Evolutionary conservation across 2,888 invertebrate genomes (phyloP).

Genomic region (Rhyacophila evoluta): DNA sequence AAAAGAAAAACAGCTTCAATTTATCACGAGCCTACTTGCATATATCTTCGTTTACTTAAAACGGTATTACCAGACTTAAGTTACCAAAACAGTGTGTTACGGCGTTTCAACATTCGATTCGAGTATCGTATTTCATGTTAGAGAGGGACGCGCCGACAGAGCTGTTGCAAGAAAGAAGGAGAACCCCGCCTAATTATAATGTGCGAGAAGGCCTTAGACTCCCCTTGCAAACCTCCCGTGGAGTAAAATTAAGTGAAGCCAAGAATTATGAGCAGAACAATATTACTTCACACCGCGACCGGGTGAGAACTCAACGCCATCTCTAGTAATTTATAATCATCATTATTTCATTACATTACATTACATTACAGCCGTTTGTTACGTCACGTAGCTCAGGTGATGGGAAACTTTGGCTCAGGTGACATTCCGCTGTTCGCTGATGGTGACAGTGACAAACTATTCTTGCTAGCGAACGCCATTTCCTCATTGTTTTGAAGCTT

Average conservation of each 20-base stretch:
- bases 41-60: conserved; percentile 55
- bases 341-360: conserved; percentile 55
- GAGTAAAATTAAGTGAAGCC: conserved; percentile 55
- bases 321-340: conserved; percentile 54
- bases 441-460: conserved; percentile 49
- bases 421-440: conserved; percentile 37
- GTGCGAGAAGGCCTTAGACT: conserved; percentile 38
- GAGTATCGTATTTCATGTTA: conserved; percentile 47
- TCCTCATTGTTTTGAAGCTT: conserved; percentile 18
- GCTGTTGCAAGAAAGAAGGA: conserved; percentile 16
- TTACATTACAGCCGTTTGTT: conserved; percentile 51
- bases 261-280: conserved; percentile 55
- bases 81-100: conserved; percentile 49
- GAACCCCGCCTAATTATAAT: conserved; percentile 48
- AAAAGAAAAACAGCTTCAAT: conserved; percentile 54
- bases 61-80: conserved; percentile 50
- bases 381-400: conserved; percentile 45
- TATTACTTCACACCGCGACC: conserved; percentile 54
- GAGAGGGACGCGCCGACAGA: conserved; percentile 44
- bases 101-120: conserved; percentile 50
- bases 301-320: conserved; percentile 50
- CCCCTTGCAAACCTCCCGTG: conserved; percentile 48
- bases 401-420: conserved; percentile 42
- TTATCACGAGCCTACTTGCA: conserved; percentile 53
- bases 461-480: neutral